Conservation (phyloP, 2,888 invertebrate genomes). For the Bhutanitis thaidina region DNA sequence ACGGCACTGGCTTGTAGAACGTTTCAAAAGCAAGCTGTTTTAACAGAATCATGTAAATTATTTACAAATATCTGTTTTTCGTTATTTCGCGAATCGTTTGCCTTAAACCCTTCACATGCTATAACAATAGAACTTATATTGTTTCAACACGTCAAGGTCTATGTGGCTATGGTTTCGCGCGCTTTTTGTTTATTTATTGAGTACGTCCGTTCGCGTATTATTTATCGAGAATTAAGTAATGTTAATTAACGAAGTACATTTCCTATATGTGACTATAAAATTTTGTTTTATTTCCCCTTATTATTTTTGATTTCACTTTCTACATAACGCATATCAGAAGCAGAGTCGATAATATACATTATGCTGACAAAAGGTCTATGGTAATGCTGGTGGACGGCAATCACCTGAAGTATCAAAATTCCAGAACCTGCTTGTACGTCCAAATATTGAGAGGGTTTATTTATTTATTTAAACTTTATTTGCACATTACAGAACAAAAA, state of each 20-base stretch:
- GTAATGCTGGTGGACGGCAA: too few relatives aligned
- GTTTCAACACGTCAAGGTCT: too few relatives aligned
- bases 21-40: slow-evolving; percentile 4
- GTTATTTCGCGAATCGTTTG: slow-evolving; percentile 4
- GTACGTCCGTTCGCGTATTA: slow-evolving; percentile 50
- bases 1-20: slow-evolving; percentile 11
- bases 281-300: slow-evolving; percentile 20
- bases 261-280: slow-evolving; percentile 27
- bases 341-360: too few relatives aligned
- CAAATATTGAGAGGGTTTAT: too few relatives aligned
- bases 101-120: not conserved
- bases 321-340: too few relatives aligned
- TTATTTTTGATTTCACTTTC: not conserved
- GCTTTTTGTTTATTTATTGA: slow-evolving; percentile 41
- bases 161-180: slow-evolving; percentile 12
- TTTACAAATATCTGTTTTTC: slow-evolving; percentile 19
- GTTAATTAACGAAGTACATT: slow-evolving; percentile 48
- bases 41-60: slow-evolving; percentile 13
- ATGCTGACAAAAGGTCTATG: too few relatives aligned
- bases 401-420: too few relatives aligned
- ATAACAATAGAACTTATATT: too few relatives aligned
- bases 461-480: too few relatives aligned
- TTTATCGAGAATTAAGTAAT: slow-evolving; percentile 61
- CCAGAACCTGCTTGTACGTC: too few relatives aligned
- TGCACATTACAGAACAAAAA: too few relatives aligned